Conservation (phyloP, 2,888 invertebrate species). For the Euzetes globulus region DNA sequence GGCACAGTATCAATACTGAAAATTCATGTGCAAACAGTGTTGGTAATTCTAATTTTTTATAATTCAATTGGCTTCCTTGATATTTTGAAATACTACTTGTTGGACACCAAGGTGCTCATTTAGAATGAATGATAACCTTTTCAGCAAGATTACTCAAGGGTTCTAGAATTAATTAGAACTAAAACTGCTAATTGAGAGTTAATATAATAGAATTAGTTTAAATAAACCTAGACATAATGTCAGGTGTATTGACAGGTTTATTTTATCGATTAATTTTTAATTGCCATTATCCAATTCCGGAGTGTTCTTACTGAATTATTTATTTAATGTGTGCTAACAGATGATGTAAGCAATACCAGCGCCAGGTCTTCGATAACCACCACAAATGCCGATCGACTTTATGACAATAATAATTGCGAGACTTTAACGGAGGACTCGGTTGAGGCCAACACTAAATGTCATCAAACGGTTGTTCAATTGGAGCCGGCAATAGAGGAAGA, state of each 20-base stretch:
- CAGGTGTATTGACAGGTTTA: no score
- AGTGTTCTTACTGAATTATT: no score
- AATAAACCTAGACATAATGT: no score
- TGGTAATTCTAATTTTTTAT: neutral
- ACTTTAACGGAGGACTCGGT: neutral
- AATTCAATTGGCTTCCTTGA: neutral
- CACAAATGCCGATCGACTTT: neutral
- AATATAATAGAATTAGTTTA: no score
- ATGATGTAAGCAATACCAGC: neutral
- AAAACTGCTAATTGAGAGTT: no score
- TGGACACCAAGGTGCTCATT: no score
- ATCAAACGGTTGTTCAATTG: constrained; percentile 9
- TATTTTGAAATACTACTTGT: no score
- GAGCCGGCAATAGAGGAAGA: neutral
- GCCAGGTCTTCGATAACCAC: constrained; percentile 1
- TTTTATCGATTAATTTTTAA: no score
- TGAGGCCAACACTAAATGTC: neutral
- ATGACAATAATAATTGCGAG: neutral
- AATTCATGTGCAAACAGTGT: neutral
- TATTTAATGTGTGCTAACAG: neutral
- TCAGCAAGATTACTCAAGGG: no score
- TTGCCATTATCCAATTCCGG: no score
- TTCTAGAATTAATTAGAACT: no score
- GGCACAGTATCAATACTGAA: neutral
- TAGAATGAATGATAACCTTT: no score